Conservation (phyloP, 2,113 vertebrate species). For the Gopherus evgoodei region DNA sequence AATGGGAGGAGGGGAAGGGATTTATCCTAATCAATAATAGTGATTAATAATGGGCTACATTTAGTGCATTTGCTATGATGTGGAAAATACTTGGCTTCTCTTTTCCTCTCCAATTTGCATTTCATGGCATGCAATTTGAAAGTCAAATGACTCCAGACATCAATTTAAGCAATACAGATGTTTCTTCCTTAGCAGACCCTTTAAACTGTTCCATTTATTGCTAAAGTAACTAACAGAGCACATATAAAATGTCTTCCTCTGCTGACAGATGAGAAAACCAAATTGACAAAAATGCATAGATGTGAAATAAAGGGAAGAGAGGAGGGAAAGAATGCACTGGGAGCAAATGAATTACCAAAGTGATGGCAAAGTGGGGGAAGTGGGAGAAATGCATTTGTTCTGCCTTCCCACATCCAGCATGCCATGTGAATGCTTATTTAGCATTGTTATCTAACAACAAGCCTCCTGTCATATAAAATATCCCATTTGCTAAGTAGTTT, state of each 20-base stretch:
- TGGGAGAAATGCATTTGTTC: slow-evolving; percentile 38
- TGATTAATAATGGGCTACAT: slow-evolving; percentile 64
- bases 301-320: slow-evolving; percentile 50
- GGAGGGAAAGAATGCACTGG: not conserved
- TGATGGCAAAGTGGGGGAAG: slow-evolving; percentile 28
- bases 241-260: slow-evolving; percentile 48
- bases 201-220: slow-evolving; percentile 52
- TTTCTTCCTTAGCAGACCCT: slow-evolving; percentile 51
- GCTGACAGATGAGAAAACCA: slow-evolving; percentile 56
- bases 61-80: slow-evolving; percentile 45
- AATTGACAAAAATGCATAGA: slow-evolving; percentile 50
- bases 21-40: slow-evolving; percentile 64
- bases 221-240: slow-evolving; percentile 37
- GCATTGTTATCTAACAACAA: slow-evolving; percentile 46
- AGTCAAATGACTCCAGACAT: slow-evolving; percentile 57
- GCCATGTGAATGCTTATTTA: slow-evolving; percentile 15
- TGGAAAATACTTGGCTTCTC: slow-evolving; percentile 7
- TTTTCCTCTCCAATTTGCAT: slow-evolving; percentile 27
- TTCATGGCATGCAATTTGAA: slow-evolving; percentile 40
- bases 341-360: slow-evolving; percentile 43
- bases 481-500: slow-evolving; percentile 52
- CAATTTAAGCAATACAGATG: slow-evolving; percentile 30
- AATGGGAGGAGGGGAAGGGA: slow-evolving; percentile 33
- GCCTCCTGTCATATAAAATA: slow-evolving; percentile 46
- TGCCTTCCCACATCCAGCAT: slow-evolving; percentile 38